These are phyloP conservation scores for Dendrolimus kikuchii DNA, from an alignment of 1,140 invertebrate genomes.

Conservation along the genomic window DNA sequence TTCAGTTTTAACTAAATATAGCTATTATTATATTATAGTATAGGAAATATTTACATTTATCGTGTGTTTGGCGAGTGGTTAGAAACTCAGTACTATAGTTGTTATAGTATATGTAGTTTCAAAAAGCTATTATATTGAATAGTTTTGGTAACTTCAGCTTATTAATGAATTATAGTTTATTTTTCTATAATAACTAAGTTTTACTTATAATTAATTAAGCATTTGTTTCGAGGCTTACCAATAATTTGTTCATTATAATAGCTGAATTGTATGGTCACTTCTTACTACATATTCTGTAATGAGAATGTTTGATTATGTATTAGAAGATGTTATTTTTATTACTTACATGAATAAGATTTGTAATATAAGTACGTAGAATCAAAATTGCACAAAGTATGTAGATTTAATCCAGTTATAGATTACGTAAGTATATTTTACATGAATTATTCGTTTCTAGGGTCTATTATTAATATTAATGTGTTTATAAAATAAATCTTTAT, in stretches of 20 bases:
- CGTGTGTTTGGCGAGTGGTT: constrained; percentile 1
- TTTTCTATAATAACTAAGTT: too few species aligned
- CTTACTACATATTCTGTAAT: constrained; percentile 36
- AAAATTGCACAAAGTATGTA: constrained; percentile 22
- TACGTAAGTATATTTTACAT: too few species aligned
- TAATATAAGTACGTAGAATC: constrained; percentile 10
- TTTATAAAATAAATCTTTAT: not conserved
- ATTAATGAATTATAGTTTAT: not conserved
- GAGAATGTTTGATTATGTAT: constrained; percentile 24
- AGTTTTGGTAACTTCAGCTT: not conserved
- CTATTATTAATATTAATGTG: not conserved
- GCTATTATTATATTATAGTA: not conserved
- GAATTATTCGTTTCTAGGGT: not conserved
- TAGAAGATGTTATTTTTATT: constrained; percentile 5
- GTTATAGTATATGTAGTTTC: constrained; percentile 33
- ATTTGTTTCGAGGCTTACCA: constrained; percentile 2
- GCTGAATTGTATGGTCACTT: constrained; percentile 20
- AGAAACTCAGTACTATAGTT: constrained; percentile 29
- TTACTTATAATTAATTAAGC: constrained; percentile 1
- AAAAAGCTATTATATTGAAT: constrained; percentile 3
- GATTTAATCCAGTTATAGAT: too few species aligned
- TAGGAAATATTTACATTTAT: constrained; percentile 1
- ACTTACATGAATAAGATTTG: constrained; percentile 8
- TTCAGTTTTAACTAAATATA: constrained; percentile 5
- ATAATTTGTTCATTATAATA: not conserved